Evolutionary conservation across 2,113 vertebrate species (phyloP).

Genomic region (Triplophysa rosa): DNA sequence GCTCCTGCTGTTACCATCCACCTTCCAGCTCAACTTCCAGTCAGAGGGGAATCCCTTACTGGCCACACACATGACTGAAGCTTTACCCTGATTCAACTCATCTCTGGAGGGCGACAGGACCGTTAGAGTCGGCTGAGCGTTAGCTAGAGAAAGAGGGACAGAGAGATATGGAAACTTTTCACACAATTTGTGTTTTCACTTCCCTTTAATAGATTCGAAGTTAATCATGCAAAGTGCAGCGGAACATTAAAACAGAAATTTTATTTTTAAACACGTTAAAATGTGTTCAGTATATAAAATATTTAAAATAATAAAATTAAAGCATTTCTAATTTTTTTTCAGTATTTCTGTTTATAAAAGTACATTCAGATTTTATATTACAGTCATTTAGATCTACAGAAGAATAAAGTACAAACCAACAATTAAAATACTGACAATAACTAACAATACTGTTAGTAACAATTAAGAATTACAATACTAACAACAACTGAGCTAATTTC

Average conservation of each 20-base stretch:
- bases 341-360: no score
- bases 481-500: no score
- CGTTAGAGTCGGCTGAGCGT: slow-evolving; percentile 37
- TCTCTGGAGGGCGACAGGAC: slow-evolving; percentile 51
- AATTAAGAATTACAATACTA: no score
- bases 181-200: slow-evolving; percentile 10
- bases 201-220: slow-evolving; percentile 10
- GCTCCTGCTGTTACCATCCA: slow-evolving; percentile 31
- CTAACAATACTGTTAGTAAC: no score
- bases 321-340: no score
- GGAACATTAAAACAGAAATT: background rate
- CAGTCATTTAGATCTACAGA: no score
- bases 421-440: no score
- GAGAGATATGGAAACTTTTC: background rate
- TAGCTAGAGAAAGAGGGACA: slow-evolving; percentile 33
- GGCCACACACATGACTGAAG: slow-evolving; percentile 48
- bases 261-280: no score
- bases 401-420: no score
- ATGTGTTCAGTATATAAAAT: no score
- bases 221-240: background rate
- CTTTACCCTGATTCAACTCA: slow-evolving; percentile 45
- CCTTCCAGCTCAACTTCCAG: slow-evolving; percentile 56
- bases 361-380: no score
- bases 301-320: no score
- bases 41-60: slow-evolving; percentile 57